Base-by-base conservation (phyloP, 2,797 vertebrate species). In the Xiphorhynchus erythropygius region DNA sequence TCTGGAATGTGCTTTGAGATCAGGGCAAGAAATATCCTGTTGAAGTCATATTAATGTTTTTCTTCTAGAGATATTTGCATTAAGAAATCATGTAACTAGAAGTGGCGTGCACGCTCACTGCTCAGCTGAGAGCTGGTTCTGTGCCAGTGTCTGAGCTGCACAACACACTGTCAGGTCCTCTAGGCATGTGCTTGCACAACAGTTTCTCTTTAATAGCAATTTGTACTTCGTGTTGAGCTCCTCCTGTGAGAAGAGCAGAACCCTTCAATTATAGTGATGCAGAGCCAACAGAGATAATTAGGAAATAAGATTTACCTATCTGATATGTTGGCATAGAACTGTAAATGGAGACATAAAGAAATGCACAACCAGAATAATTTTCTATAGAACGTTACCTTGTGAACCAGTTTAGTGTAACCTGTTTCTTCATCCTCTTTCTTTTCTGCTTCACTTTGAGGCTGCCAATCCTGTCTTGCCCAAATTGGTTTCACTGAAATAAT, bases 171-270 rank as follows among this genome's bases (percentile, higher is more conserved):
- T 85, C 92, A 76, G 59, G 71, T 80, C 60, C 17, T 75, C 65
- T 33, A 3, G 1, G 37, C 41, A 3, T 21, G 47, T 55, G 62
- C 59, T 65, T 42, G 37, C 55, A 52, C 47, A 46, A 60, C 1
- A 0, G 37, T 32, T 91, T 52, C 42, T 84, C 89, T 81, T 70
- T 49, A 79, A 67, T 53, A 79, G 65, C 55, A 76, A 65, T 91
- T 95, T 78, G 84, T 80, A 59, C 50, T 57, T 33, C 4, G 32
- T 81, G 62, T 46, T 75, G 57, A 92, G 81, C 56, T 95, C 89
- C 70, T 68, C 62, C 92, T 95, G 94, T 91, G 94, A 70, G 57
- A 88, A 55, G 91, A 93, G 76, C 59, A 93, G 69, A 93, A 71
- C 44, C 30, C 53, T 95, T 96, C 86, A 73, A 76, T 92, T 93